phyloP scores from a whole-genome alignment of 2,113 vertebrate species.

The Eidolon helvum region DNA sequence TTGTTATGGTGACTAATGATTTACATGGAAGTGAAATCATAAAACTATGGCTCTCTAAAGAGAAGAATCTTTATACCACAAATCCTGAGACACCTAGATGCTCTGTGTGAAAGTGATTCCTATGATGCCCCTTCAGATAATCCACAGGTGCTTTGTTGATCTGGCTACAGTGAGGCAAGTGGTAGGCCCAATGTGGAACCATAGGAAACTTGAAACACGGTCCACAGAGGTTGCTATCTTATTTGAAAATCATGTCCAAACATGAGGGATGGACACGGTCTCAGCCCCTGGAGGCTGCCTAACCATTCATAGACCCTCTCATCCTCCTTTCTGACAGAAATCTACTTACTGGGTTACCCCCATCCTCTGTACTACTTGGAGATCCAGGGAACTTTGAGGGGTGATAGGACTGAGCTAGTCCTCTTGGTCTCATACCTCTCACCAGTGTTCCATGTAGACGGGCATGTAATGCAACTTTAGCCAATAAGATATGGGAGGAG shows the following conservation, averaged over 20 bases:
- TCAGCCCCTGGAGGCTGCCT: neutral
- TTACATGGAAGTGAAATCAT: neutral
- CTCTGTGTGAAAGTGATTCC: too few species aligned
- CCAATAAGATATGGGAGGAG: neutral
- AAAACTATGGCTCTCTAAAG: neutral
- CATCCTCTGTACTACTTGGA: neutral
- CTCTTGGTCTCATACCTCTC: accelerated
- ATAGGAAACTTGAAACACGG: neutral
- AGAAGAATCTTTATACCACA: neutral
- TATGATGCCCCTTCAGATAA: neutral
- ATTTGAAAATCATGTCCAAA: neutral
- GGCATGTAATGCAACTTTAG: neutral
- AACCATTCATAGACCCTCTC: neutral
- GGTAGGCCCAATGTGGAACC: neutral
- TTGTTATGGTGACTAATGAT: neutral
- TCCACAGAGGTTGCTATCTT: neutral
- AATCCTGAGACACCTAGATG: neutral
- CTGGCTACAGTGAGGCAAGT: neutral
- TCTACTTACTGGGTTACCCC: neutral
- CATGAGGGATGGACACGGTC: neutral
- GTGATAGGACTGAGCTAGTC: neutral
- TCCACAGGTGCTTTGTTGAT: neutral
- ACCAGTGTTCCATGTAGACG: neutral
- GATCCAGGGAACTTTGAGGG: neutral
- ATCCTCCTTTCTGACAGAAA: neutral